A percentile compares a stretch with the other conserved stretches of the same genome.
Evolutionary conservation across 2,797 vertebrate species (phyloP).

Genomic region (Pseudochromis fuscus): DNA sequence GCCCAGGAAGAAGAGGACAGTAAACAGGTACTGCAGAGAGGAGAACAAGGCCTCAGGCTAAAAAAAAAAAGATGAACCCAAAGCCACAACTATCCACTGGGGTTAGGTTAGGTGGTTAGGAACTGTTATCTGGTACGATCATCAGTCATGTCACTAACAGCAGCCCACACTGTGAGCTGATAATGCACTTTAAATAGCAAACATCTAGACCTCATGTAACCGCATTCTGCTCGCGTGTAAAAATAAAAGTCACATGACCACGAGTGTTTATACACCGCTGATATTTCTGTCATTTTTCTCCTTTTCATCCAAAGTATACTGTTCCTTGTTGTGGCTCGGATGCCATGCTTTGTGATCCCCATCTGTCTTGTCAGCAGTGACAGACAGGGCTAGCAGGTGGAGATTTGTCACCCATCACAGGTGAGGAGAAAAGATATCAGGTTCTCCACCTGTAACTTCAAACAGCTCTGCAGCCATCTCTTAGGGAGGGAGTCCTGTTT

Average conservation of each 20-base stretch:
- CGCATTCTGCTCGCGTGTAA: conserved; percentile 20
- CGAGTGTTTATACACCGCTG: not conserved
- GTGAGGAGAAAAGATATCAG: conserved; percentile 62
- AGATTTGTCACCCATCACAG: conserved; percentile 64
- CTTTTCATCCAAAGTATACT: conserved; percentile 8
- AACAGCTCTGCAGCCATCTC: conserved; percentile 60
- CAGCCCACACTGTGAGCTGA: conserved; percentile 25
- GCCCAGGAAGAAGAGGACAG: conserved; percentile 97
- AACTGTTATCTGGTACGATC: conserved; percentile 48
- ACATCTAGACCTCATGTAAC: conserved; percentile 27
- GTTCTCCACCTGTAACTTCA: conserved; percentile 77
- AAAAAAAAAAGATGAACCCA: conserved; percentile 42
- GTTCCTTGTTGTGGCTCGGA: conserved; percentile 1
- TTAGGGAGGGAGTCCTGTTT: conserved; percentile 60
- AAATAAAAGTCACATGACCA: conserved; percentile 23
- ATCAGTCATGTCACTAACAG: conserved; percentile 51
- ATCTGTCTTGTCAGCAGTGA: conserved; percentile 60
- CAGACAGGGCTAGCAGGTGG: conserved; percentile 55
- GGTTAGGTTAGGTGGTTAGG: conserved; percentile 42
- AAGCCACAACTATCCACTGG: conserved; percentile 42
- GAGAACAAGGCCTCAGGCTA: conserved; percentile 13
- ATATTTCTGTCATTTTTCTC: conserved; percentile 3
- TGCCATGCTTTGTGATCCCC: not conserved
- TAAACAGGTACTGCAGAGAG: conserved; percentile 89
- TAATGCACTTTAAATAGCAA: conserved; percentile 42